Conservation (phyloP, 2,888 invertebrate genomes). For the Mesochorus sp. region DNA sequence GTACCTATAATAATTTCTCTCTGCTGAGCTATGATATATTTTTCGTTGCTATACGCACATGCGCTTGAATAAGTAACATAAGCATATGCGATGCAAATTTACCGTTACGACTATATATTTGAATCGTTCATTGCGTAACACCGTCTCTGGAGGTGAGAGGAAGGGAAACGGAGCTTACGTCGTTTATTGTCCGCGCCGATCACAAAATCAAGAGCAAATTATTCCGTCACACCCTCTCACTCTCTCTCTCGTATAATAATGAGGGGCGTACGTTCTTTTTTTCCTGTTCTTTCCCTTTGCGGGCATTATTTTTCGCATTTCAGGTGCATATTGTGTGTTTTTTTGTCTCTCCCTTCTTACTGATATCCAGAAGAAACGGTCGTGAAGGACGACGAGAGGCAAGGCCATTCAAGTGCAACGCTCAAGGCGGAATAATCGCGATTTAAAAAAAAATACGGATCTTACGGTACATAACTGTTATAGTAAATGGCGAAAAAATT, state of each 20-base stretch:
- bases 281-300: slow-evolving; percentile 42
- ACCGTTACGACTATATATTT: slow-evolving; percentile 16
- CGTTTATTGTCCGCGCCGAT: no score
- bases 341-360: slow-evolving; percentile 8
- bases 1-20: slow-evolving; percentile 13
- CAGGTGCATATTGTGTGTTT: background rate
- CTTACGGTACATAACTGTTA: slow-evolving; percentile 52
- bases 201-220: slow-evolving; percentile 28
- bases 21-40: background rate
- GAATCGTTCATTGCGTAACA: slow-evolving; percentile 22
- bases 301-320: slow-evolving; percentile 23
- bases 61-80: slow-evolving; percentile 23
- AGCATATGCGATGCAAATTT: background rate
- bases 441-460: slow-evolving; percentile 13
- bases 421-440: slow-evolving; percentile 54
- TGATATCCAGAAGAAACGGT: slow-evolving; percentile 46
- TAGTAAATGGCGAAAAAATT: no score
- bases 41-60: background rate
- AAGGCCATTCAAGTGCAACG: slow-evolving; percentile 62
- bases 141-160: background rate
- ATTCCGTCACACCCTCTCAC: background rate
- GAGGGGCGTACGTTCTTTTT: slow-evolving; percentile 22
- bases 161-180: background rate
- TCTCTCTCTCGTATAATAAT: slow-evolving; percentile 38
- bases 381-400: slow-evolving; percentile 60